Conservation (phyloP, 2,797 vertebrate species). For the Bryconaethiops microstoma region DNA sequence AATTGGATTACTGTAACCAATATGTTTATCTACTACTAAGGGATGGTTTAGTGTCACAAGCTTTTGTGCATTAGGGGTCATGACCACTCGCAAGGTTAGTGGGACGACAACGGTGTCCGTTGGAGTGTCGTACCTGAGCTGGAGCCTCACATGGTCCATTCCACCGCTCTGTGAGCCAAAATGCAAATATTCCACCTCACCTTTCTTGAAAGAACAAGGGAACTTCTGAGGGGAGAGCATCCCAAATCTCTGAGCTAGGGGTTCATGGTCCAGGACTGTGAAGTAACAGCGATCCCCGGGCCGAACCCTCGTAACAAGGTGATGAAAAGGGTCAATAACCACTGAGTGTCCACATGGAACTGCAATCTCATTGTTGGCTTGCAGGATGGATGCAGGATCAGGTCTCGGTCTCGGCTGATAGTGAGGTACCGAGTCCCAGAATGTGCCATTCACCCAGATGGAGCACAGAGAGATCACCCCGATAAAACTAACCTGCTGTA, state of each 20-base stretch:
- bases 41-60: slow-evolving; percentile 63
- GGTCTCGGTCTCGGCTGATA: neutral
- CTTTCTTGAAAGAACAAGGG: slow-evolving; percentile 82
- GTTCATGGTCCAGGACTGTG: slow-evolving; percentile 88
- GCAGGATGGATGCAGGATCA: neutral
- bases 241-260: slow-evolving; percentile 83
- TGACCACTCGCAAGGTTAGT: slow-evolving; percentile 87
- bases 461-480: neutral
- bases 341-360: slow-evolving; percentile 76
- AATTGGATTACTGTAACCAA: slow-evolving; percentile 83
- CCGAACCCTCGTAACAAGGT: slow-evolving; percentile 88
- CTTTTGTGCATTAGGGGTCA: slow-evolving; percentile 82
- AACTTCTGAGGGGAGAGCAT: slow-evolving; percentile 85
- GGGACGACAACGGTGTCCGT: slow-evolving; percentile 85
- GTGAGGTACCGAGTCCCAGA: neutral
- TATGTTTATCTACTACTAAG: slow-evolving; percentile 81
- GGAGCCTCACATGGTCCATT: slow-evolving; percentile 83
- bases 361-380: slow-evolving; percentile 79
- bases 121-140: slow-evolving; percentile 88
- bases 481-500: neutral
- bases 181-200: slow-evolving; percentile 87
- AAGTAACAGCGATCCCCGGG: slow-evolving; percentile 82
- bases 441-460: neutral
- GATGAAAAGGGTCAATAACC: slow-evolving; percentile 75
- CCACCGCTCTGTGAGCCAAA: slow-evolving; percentile 87